Percentiles rank a stretch among this genome's conserved stretches.
phyloP scores from a whole-genome alignment of 2,797 vertebrate species.

The Cyprinella venusta region DNA sequence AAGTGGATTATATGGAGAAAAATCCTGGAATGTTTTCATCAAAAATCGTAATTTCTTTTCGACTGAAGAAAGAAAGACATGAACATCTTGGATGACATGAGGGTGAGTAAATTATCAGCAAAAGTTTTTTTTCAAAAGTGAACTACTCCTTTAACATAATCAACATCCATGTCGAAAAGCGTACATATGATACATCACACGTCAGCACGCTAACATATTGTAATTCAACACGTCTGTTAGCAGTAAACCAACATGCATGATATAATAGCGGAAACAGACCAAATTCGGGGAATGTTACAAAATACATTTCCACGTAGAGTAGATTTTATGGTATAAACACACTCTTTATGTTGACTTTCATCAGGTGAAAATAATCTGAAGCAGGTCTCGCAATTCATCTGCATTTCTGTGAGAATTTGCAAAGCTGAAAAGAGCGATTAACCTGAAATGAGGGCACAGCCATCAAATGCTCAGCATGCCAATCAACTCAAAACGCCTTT shows the following conservation, averaged over 20 bases:
- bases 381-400: conserved; percentile 14
- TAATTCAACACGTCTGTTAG: neutral
- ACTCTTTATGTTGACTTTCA: conserved; percentile 14
- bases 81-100: too few relatives aligned
- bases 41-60: too few relatives aligned
- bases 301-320: neutral
- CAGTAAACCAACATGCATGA: neutral
- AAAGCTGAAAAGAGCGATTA: conserved; percentile 51
- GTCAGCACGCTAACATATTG: neutral
- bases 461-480: conserved; percentile 46
- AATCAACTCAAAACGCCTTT: conserved; percentile 49
- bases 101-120: too few relatives aligned
- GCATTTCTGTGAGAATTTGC: conserved; percentile 32
- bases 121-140: too few relatives aligned
- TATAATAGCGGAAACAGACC: neutral
- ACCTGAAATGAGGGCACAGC: conserved; percentile 38
- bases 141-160: neutral
- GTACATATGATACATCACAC: neutral
- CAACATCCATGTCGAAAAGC: neutral
- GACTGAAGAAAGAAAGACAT: too few relatives aligned
- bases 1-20: too few relatives aligned
- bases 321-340: conserved; percentile 16
- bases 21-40: too few relatives aligned
- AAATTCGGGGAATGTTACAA: neutral
- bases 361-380: conserved; percentile 20